Base-by-base conservation (phyloP, 2,888 invertebrate genomes). In the Drosophila algonquin region DNA sequence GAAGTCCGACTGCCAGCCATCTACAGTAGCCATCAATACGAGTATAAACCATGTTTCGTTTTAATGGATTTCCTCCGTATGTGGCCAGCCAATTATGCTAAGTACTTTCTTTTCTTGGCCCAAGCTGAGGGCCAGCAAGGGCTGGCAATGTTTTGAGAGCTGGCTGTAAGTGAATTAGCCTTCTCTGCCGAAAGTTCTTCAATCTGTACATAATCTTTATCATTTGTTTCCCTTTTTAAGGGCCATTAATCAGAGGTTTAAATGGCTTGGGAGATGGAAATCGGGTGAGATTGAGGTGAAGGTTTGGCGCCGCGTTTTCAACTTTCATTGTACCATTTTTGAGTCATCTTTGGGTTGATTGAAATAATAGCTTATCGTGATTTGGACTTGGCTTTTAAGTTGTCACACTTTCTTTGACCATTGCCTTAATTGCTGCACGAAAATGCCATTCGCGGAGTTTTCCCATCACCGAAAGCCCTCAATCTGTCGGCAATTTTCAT, bases 91-190 rank as follows among this genome's bases (percentile, higher is more conserved):
- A 79, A 76, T 84, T 84, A 77, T 71, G 73, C 48, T 75, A 63
- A 74, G 78, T 73, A 85, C 86, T 86, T 83, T 83, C 73, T 74
- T 69, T 69, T 67, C 68, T 64, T 12, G 46, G n/a, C 32, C 9
- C n/a, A n/a, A n/a, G n/a, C n/a, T n/a, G n/a, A n/a, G n/a, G n/a
- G n/a, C 60, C 73, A 71, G 73, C 75, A 69, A 73, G 69, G 69
- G 62, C 46, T 70, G 30, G 62, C 3, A 60, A 63, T 81, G 74
- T 76, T 83, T 81, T 76, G 81, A 87, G 76, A 84, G 83, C 68
- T 60, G 69, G 30, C 65, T 73, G 73, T 84, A 84, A 84, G 87
- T 81, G 70, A 84, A 84, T 80, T 73, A 71, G 75, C 50, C 74
- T 60, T 48, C 65, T 79, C 3, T 27, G 45, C 47, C 16, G 48